A percentile compares a stretch with the other conserved stretches of the same genome.
Evolutionary conservation across 2,113 vertebrate species (phyloP).

Genomic region (Motacilla tschutschensis): DNA sequence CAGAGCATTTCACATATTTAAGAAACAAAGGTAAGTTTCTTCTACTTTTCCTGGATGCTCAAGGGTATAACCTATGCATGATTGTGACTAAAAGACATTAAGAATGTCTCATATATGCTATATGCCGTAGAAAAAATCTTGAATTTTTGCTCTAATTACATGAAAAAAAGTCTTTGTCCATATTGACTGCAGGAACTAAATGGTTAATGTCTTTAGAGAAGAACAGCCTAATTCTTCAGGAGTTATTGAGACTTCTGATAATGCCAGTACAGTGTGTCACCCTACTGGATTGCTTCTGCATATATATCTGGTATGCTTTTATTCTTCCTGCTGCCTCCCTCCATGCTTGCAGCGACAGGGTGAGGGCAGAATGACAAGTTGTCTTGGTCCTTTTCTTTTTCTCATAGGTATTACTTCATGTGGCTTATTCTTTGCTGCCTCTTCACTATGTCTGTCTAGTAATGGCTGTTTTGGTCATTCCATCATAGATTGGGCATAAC

Average conservation of each 20-base stretch:
- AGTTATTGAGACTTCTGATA: conserved; percentile 21
- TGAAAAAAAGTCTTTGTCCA: background rate
- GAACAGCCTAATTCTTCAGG: conserved; percentile 2
- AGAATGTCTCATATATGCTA: background rate
- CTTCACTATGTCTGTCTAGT: conserved; percentile 2
- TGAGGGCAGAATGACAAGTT: background rate
- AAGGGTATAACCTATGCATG: background rate
- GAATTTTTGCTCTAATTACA: background rate
- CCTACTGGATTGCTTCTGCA: conserved; percentile 18
- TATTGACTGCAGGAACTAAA: conserved; percentile 23
- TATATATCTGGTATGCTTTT: conserved; percentile 15
- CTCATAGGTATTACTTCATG: conserved; percentile 6
- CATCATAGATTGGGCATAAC: background rate
- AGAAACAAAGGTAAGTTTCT: conserved; percentile 89
- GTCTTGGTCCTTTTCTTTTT: conserved; percentile 28
- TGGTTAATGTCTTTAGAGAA: conserved; percentile 32
- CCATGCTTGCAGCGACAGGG: background rate
- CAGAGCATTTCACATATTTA: conserved; percentile 95
- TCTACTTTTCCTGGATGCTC: background rate
- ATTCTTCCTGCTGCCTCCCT: background rate
- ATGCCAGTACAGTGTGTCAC: background rate
- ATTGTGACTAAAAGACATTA: background rate
- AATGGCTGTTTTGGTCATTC: conserved; percentile 11
- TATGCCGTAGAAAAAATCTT: background rate
- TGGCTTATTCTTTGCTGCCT: conserved; percentile 18